These are phyloP conservation scores for Dendroctonus ponderosae DNA, from an alignment of 1,140 invertebrate genomes.

Conservation along the genomic window DNA sequence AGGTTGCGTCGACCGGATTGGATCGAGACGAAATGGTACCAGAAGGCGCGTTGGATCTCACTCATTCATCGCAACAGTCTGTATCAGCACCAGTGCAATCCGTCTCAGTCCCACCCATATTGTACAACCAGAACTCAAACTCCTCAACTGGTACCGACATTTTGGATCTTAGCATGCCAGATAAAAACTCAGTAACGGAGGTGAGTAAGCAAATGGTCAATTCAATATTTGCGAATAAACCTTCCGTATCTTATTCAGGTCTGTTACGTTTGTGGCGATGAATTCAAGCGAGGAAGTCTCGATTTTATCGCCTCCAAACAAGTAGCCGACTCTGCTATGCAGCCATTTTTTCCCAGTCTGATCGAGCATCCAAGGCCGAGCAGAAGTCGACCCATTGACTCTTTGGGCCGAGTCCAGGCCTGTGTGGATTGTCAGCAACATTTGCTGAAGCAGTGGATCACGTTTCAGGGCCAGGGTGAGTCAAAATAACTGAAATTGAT, in stretches of 20 bases:
- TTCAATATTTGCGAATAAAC: neutral
- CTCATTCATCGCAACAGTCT: constrained; percentile 50
- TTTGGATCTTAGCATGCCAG: constrained; percentile 84
- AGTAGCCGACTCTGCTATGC: constrained; percentile 51
- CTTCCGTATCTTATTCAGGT: constrained; percentile 44
- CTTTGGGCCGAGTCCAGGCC: constrained; percentile 72
- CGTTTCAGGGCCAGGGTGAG: constrained; percentile 53
- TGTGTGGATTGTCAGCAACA: constrained; percentile 79
- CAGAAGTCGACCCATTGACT: constrained; percentile 80
- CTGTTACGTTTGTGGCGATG: constrained; percentile 86
- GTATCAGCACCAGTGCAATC: constrained; percentile 28
- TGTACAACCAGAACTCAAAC: constrained; percentile 50
- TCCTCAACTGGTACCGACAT: constrained; percentile 62
- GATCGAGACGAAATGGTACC: constrained; percentile 36
- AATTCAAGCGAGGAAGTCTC: constrained; percentile 76
- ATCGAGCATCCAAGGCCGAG: constrained; percentile 78
- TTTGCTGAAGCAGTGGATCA: constrained; percentile 80
- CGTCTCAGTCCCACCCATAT: constrained; percentile 42
- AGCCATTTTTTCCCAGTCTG: constrained; percentile 83
- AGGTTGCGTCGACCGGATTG: constrained; percentile 22
- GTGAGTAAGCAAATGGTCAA: constrained; percentile 42
- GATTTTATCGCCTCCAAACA: constrained; percentile 63
- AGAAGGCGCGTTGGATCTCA: constrained; percentile 66
- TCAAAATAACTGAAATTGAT: too few species aligned
- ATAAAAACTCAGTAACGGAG: constrained; percentile 85